Percentiles rank a stretch among this genome's conserved stretches.
Conservation (phyloP, 2,888 invertebrate species). For the Rhingia campestris region DNA sequence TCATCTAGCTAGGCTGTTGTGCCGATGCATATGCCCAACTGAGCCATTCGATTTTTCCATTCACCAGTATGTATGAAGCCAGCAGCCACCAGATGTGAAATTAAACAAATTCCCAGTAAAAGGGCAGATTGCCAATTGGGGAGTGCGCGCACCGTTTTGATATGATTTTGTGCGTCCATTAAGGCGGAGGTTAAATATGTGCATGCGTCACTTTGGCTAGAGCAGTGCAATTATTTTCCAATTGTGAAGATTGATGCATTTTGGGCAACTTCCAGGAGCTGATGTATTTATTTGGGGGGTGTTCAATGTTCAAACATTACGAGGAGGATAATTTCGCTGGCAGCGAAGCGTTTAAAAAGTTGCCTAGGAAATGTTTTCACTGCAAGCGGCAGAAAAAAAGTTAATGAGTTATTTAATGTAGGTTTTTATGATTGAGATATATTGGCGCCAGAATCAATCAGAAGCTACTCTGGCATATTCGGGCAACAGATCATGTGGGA, state of each 20-base stretch:
- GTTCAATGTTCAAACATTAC: too few species aligned
- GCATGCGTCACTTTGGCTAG: not conserved
- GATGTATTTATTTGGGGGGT: too few species aligned
- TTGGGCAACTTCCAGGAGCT: not conserved
- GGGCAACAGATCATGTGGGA: too few species aligned
- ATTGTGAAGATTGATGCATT: not conserved
- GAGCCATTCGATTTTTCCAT: slow-evolving; percentile 32
- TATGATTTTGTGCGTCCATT: slow-evolving; percentile 3
- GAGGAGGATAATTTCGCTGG: too few species aligned
- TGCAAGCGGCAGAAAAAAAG: too few species aligned
- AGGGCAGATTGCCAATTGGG: slow-evolving; percentile 63
- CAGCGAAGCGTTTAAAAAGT: too few species aligned
- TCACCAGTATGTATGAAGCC: slow-evolving; percentile 19
- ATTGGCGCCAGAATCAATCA: too few species aligned
- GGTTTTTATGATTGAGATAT: too few species aligned
- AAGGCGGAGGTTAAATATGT: not conserved
- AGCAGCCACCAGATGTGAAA: slow-evolving; percentile 33
- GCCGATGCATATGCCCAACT: slow-evolving; percentile 24
- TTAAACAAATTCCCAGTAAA: slow-evolving; percentile 28
- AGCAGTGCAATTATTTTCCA: not conserved
- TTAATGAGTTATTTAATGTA: too few species aligned
- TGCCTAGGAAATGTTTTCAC: too few species aligned
- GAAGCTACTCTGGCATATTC: too few species aligned
- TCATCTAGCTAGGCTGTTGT: slow-evolving; percentile 5
- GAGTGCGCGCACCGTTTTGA: slow-evolving; percentile 30